Evolutionary conservation across 2,113 vertebrate genomes (phyloP), one percentile per base, ranked within the genome.

Genomic region (Xiphias gladius): DNA sequence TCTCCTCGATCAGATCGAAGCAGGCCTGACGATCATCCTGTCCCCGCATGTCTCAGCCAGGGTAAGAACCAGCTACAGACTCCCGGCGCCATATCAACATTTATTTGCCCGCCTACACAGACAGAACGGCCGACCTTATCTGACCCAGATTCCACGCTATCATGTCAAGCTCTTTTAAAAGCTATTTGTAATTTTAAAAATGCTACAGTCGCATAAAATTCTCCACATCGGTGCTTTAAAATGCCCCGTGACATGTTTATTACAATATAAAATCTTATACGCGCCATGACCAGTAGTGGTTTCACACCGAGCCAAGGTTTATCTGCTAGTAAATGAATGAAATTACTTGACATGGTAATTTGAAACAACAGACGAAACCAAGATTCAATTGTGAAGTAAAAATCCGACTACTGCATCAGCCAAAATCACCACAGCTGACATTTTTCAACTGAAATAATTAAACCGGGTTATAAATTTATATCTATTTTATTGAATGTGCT

Each of bases 11-110:
- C 69, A n/a, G 50, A 48, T 64, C 32, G 0, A 24, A 57, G 16
- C 24, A 48, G 19, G 37, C n/a, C 50, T 7, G 67, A 43, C 22
- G 41, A 22, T 26, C 28, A 2, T 37, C 39, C 37, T 67, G 76
- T 32, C 76, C 35, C 28, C 17, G 63, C 79, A 74, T 16, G 79
- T 52, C 62, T 13, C 39, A 6, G 22, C 5, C 39, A 37, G 19
- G 66, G 73, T 75, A 59, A 81, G 75, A 76, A 48, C 2, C n/a
- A 32, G n/a, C 22, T 8, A 17, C 35, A 16, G 50, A 22, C 41
- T 65, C 20, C 26, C 4, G 8, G 24, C 50, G 24, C 13, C 9
- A 6, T 7, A 30, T 9, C 28, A 26, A 20, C 64, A 41, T n/a
- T 16, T 3, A 35, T n/a, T 9, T 22, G 30, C 43, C 5, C n/a